Conservation (phyloP, 2,797 vertebrate genomes). For the Diplodus sargus region DNA sequence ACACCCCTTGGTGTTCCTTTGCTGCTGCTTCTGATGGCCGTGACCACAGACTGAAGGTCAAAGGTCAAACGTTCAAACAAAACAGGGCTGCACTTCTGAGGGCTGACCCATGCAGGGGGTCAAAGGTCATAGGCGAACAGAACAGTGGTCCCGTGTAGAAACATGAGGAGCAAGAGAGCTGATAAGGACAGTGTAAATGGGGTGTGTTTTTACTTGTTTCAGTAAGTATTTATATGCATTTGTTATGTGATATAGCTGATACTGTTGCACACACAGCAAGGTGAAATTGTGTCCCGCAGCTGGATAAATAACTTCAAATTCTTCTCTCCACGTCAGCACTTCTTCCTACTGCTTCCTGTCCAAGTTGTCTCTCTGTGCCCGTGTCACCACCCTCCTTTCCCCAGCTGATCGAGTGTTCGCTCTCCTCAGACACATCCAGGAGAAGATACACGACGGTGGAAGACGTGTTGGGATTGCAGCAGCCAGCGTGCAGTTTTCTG, state of each 20-base stretch:
- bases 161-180: neutral
- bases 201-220: constrained; percentile 6
- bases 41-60: constrained; percentile 44
- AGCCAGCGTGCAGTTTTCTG: constrained; percentile 3
- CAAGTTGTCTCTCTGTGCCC: neutral
- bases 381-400: too few relatives aligned
- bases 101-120: constrained; percentile 23
- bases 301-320: constrained; percentile 27
- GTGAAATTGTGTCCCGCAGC: neutral
- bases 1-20: too few relatives aligned
- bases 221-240: neutral
- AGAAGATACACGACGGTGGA: constrained; percentile 3
- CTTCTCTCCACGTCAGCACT: too few relatives aligned
- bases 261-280: neutral
- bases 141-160: neutral
- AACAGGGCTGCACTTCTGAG: constrained; percentile 57
- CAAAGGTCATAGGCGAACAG: constrained; percentile 33
- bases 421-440: constrained; percentile 5
- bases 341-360: neutral
- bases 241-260: constrained; percentile 1
- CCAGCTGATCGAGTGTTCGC: too few relatives aligned
- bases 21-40: constrained; percentile 47
- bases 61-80: constrained; percentile 57
- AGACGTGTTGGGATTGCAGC: neutral
- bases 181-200: neutral